Percentiles rank a stretch among this genome's conserved stretches.
Conservation (phyloP, 2,113 vertebrate genomes). For the Stegastes partitus region DNA sequence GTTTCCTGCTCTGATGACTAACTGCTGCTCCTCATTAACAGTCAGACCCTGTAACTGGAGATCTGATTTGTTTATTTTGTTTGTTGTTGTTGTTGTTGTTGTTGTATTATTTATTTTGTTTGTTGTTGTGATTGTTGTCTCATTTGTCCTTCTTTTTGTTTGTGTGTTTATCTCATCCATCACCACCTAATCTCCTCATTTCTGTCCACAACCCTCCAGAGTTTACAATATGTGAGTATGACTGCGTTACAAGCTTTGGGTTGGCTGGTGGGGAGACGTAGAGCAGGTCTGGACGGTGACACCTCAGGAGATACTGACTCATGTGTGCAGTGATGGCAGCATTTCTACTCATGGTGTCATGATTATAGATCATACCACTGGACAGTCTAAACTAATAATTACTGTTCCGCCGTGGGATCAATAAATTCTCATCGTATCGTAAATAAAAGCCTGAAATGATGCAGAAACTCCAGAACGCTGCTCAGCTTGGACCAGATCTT, state of each 20-base stretch:
- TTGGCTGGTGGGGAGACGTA: constrained; percentile 25
- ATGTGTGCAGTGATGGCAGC: too few relatives aligned
- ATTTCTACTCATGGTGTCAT: too few relatives aligned
- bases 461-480: too few relatives aligned
- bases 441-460: too few relatives aligned
- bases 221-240: constrained; percentile 86
- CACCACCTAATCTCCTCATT: constrained; percentile 36
- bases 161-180: constrained; percentile 67
- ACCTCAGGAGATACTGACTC: too few relatives aligned
- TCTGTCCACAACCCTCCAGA: constrained; percentile 73
- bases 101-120: constrained; percentile 59
- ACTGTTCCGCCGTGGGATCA: too few relatives aligned
- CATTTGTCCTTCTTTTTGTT: constrained; percentile 71
- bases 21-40: constrained; percentile 42
- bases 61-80: constrained; percentile 49
- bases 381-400: too few relatives aligned
- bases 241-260: constrained; percentile 49
- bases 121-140: constrained; percentile 74
- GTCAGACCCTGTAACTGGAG: constrained; percentile 30
- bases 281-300: too few relatives aligned
- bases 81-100: constrained; percentile 65
- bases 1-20: constrained; percentile 47
- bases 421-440: too few relatives aligned
- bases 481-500: too few relatives aligned
- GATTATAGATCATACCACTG: too few relatives aligned